Conservation (phyloP, 2,113 vertebrate species). For the Solea senegalensis region DNA sequence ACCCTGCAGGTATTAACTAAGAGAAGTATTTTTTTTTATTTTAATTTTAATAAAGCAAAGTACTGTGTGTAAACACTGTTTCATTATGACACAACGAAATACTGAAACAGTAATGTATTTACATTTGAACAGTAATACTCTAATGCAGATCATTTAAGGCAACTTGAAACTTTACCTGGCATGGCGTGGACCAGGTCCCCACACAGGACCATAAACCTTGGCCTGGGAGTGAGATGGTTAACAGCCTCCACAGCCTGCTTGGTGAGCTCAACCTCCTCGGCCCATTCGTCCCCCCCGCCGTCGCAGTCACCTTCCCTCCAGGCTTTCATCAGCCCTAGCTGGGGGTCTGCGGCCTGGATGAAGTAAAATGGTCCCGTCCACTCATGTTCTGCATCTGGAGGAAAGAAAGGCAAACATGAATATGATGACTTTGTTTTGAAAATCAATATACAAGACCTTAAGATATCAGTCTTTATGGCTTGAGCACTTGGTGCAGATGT, state of each 20-base stretch:
- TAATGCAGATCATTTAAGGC: not conserved
- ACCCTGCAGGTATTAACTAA: not conserved
- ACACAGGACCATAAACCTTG: slow-evolving; percentile 91
- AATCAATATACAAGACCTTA: too few species aligned
- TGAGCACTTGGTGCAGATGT: too few species aligned
- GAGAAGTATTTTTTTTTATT: not conserved
- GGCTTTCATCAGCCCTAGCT: slow-evolving; percentile 96
- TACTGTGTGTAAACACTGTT: too few species aligned
- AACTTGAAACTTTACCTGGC: slow-evolving; percentile 83
- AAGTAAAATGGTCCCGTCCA: slow-evolving; percentile 95
- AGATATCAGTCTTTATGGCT: too few species aligned
- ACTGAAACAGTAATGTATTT: too few species aligned
- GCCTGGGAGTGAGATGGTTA: slow-evolving; percentile 87
- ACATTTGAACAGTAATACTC: too few species aligned
- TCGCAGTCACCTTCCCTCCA: slow-evolving; percentile 86
- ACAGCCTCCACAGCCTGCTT: slow-evolving; percentile 87
- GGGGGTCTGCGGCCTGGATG: slow-evolving; percentile 93
- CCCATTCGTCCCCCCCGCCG: slow-evolving; percentile 90
- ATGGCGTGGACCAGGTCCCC: slow-evolving; percentile 94
- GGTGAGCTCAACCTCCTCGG: slow-evolving; percentile 88
- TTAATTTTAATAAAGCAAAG: too few species aligned
- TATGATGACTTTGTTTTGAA: not conserved
- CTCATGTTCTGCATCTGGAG: slow-evolving; percentile 83
- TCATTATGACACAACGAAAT: too few species aligned
- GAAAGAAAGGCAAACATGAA: not conserved